phyloP scores from a whole-genome alignment of 2,888 invertebrate species.

The Eupithecia abbreviata region DNA sequence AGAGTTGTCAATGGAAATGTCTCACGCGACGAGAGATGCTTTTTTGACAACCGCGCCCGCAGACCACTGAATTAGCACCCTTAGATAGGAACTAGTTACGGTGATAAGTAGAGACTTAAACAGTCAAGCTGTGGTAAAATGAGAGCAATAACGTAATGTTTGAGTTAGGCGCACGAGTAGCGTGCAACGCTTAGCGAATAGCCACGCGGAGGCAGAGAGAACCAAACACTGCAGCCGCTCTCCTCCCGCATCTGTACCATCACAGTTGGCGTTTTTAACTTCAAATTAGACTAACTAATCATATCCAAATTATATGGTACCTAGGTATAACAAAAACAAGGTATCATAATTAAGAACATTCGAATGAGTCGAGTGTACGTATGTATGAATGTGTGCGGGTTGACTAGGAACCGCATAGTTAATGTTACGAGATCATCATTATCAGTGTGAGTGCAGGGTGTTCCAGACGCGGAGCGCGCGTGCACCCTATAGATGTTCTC shows the following conservation, averaged over 20 bases:
- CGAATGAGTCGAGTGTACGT: not conserved
- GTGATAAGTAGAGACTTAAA: slow-evolving; percentile 83
- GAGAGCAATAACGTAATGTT: slow-evolving; percentile 78
- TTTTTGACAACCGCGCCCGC: not conserved
- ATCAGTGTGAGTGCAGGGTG: not conserved
- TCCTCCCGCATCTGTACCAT: not conserved
- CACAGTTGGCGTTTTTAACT: not conserved
- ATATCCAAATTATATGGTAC: not conserved
- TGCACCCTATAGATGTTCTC: not conserved
- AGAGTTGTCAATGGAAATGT: not conserved
- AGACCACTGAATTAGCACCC: not conserved
- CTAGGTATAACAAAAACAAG: not conserved
- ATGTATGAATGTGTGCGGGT: not conserved
- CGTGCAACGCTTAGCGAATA: slow-evolving; percentile 63
- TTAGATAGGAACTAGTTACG: slow-evolving; percentile 65
- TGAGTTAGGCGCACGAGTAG: slow-evolving; percentile 67
- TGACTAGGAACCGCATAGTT: not conserved
- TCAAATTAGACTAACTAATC: not conserved
- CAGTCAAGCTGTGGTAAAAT: slow-evolving; percentile 82
- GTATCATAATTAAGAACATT: slow-evolving; percentile 1
- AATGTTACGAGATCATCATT: not conserved
- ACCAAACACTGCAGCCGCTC: slow-evolving; percentile 51
- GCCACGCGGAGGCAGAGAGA: slow-evolving; percentile 56
- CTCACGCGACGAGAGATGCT: not conserved
- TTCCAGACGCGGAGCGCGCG: not conserved